Evolutionary conservation across 2,113 vertebrate species (phyloP).

Genomic region (Scopus umbretta): DNA sequence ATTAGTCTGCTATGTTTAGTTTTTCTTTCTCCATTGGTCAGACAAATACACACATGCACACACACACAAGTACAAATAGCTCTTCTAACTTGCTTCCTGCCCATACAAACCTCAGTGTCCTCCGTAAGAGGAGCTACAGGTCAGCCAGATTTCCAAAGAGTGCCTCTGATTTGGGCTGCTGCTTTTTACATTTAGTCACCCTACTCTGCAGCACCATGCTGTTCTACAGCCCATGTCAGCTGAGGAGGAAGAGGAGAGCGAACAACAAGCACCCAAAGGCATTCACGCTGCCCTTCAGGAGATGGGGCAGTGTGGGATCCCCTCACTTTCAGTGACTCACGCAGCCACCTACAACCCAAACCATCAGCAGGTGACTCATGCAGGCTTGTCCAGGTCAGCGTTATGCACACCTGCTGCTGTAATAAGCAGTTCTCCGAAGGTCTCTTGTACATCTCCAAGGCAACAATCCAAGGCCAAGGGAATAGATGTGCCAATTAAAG

Average conservation of each 20-base stretch:
- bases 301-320: not conserved
- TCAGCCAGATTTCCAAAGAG: not conserved
- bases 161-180: not conserved
- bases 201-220: not conserved
- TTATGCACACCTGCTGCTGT: slow-evolving; percentile 17
- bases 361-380: not conserved
- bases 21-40: not conserved
- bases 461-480: slow-evolving; percentile 38
- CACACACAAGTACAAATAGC: not conserved
- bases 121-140: not conserved
- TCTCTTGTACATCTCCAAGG: slow-evolving; percentile 36
- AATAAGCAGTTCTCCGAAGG: slow-evolving; percentile 9
- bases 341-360: not conserved
- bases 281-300: not conserved
- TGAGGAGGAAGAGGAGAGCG: not conserved
- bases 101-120: not conserved
- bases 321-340: not conserved
- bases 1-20: not conserved
- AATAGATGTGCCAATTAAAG: slow-evolving; percentile 1
- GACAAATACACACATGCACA: not conserved
- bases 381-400: not conserved
- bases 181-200: not conserved
- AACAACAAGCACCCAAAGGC: not conserved
- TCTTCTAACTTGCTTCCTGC: not conserved
- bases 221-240: not conserved